Evolutionary conservation across 2,113 vertebrate species (phyloP), one percentile per base, ranked within the genome.

Genomic region (Callocephalon fimbriatum): DNA sequence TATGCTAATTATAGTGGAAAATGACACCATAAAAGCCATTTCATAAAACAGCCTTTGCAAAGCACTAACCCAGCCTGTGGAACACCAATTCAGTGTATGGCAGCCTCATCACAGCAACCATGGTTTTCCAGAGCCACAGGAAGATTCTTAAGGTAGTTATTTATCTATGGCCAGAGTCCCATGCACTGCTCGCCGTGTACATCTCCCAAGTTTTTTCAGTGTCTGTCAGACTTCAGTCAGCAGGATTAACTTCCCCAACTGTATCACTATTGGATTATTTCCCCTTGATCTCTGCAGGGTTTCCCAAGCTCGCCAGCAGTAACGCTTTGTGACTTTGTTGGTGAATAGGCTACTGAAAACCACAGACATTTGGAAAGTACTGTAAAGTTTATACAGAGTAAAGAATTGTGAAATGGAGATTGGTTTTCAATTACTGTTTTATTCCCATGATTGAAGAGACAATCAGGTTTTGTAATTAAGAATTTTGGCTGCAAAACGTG

Each of bases 361-460:
- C 23, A 70, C 25, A 45, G 29, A 29, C 37, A 13, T 10, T 6
- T 75, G 35, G 45, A 72, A 93, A 12, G 50, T 31, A 26, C 7
- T 47, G 7, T 29, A 7, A 88, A 73, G 15, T 72, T 54, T 73
- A 73, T 51, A 35, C 6, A 50, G 26, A 61, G 20, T 27, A 48
- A 84, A n/a, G 3, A 70, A 80, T 15, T 16, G 19, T 80, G 47
- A 95, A n/a, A 22, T 5, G n/a, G 50, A 79, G 59, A 84, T 56
- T 79, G 62, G 18, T 91, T 91, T 93, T 78, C 61, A 62, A 80
- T 96, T 93, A 83, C 38, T 91, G 27, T 40, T 97, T 97, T 95
- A 95, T 97, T 97, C 42, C 23, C 15, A 67, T 50, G 44, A 96
- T 86, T 97, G 58, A 95, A 90, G 45, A 91, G 54, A 87, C 10